phyloP scores from a whole-genome alignment of 2,113 vertebrate species.

The Psittacara wagleri region DNA sequence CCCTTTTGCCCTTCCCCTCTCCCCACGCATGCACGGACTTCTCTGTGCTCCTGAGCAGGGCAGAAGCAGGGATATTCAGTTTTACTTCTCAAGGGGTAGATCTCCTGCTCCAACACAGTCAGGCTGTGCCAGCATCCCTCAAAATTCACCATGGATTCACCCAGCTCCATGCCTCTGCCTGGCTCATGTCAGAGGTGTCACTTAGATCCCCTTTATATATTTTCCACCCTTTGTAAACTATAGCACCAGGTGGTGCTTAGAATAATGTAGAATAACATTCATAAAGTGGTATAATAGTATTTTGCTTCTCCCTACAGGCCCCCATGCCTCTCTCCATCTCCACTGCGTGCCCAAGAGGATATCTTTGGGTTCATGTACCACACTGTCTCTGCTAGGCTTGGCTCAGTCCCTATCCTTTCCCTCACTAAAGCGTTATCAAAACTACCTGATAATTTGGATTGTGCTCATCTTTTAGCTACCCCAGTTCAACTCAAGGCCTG shows the following conservation, averaged over 20 bases:
- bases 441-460: neutral
- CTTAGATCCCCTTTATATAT: neutral
- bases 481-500: neutral
- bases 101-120: neutral
- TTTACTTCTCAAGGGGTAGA: neutral
- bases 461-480: neutral
- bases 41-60: neutral
- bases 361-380: neutral
- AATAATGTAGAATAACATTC: neutral
- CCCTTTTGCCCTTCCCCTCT: neutral
- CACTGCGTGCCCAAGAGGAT: neutral
- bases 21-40: neutral
- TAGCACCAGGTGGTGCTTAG: neutral
- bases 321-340: neutral
- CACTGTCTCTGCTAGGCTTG: neutral
- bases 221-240: neutral
- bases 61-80: neutral
- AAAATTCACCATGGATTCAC: accelerated
- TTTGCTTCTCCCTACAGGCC: neutral
- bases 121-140: neutral
- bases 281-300: neutral
- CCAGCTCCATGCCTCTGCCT: neutral
- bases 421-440: neutral
- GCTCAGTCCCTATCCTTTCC: neutral
- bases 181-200: neutral